These are phyloP conservation scores for Pangasius krempfi DNA, from an alignment of 2,797 vertebrate genomes.

Conservation along the genomic window DNA sequence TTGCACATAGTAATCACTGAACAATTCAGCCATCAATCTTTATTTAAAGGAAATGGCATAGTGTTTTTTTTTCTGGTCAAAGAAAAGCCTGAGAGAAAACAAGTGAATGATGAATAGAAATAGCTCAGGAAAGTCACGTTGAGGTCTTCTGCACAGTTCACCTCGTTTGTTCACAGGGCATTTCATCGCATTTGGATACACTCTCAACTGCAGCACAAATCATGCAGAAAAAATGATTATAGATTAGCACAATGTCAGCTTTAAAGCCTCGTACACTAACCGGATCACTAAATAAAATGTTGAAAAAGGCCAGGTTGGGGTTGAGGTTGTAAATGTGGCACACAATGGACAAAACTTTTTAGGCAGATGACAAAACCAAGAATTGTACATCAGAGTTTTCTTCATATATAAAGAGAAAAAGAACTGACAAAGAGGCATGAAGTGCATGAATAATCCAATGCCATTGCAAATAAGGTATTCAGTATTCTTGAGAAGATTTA, in stretches of 20 bases:
- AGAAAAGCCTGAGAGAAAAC: neutral
- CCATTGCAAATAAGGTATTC: neutral
- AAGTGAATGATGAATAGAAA: neutral
- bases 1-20: neutral
- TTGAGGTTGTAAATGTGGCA: neutral
- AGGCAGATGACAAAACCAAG: too few species aligned
- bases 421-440: too few species aligned
- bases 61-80: neutral
- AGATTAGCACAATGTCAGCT: neutral
- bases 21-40: constrained; percentile 21
- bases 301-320: neutral
- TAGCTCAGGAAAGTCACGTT: neutral
- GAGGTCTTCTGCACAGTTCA: neutral
- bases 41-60: neutral
- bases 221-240: neutral
- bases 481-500: too few species aligned
- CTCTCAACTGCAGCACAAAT: neutral
- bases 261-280: neutral
- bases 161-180: neutral
- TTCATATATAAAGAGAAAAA: too few species aligned
- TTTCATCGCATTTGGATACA: neutral
- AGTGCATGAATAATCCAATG: neutral
- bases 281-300: neutral
- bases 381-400: too few species aligned
- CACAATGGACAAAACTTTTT: neutral